phyloP scores from a whole-genome alignment of 2,797 vertebrate species.

The Peromyscus eremicus region DNA sequence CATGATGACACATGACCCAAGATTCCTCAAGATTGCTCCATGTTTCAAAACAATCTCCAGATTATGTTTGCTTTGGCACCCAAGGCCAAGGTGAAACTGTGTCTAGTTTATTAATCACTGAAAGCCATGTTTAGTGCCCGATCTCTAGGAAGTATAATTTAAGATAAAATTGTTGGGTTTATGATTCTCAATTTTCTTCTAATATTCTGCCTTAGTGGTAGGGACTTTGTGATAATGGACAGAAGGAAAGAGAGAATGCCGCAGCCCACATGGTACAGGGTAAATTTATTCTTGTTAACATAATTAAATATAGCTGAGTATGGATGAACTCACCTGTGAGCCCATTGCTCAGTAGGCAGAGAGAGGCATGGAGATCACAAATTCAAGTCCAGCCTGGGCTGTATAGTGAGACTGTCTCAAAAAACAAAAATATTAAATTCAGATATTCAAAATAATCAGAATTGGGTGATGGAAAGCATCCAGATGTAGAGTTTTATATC shows the following conservation, averaged over 20 bases:
- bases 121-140: background rate
- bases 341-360: background rate
- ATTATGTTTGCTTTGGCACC: background rate
- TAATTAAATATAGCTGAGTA: too few relatives aligned
- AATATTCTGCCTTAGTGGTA: background rate
- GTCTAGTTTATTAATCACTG: background rate
- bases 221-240: background rate
- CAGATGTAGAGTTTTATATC: background rate
- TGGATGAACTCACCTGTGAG: background rate
- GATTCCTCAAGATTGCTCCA: background rate
- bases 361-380: background rate
- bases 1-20: background rate
- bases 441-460: conserved; percentile 37
- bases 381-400: background rate
- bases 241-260: conserved; percentile 28
- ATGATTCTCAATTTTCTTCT: background rate
- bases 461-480: conserved; percentile 4
- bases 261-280: background rate
- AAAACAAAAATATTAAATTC: background rate
- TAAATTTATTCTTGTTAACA: background rate
- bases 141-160: background rate
- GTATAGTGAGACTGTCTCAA: background rate
- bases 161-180: conserved; percentile 17
- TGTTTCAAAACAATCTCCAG: conserved; percentile 21
- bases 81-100: background rate